A percentile compares a stretch with the other conserved stretches of the same genome.
These are phyloP conservation scores for Ctenosaura bakeri DNA, from an alignment of 2,797 vertebrate species.

Conservation along the genomic window DNA sequence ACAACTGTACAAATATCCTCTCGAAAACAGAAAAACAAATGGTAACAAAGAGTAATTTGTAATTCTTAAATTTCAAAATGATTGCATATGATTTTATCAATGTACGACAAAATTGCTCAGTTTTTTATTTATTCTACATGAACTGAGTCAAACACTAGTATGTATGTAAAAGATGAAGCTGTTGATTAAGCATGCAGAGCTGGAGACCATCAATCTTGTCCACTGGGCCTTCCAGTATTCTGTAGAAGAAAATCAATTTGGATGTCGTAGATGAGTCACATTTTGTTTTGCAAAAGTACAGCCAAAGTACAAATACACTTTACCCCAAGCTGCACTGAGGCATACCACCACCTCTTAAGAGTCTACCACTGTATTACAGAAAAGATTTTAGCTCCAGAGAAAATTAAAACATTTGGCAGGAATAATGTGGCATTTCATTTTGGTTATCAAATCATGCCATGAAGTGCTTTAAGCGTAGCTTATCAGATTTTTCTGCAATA, in stretches of 20 bases:
- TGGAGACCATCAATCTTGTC: background rate
- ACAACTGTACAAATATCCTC: background rate
- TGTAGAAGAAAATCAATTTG: constrained; percentile 14
- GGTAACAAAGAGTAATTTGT: background rate
- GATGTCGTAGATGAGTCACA: background rate
- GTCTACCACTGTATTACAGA: background rate
- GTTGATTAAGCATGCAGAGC: constrained; percentile 1
- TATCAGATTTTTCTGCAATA: background rate
- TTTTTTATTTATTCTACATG: background rate
- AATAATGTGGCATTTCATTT: background rate
- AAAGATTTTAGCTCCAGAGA: background rate
- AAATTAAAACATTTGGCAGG: background rate
- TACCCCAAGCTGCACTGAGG: background rate
- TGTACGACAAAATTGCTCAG: background rate
- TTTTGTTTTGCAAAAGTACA: background rate
- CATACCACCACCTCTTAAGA: background rate
- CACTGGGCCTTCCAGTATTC: background rate
- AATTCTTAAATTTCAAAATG: background rate
- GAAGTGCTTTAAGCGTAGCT: background rate
- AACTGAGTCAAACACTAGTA: background rate
- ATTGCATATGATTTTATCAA: background rate
- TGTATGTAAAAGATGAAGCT: background rate
- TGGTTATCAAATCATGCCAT: background rate
- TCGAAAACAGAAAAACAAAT: background rate
- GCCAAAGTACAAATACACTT: background rate